Base-by-base conservation (phyloP, 2,888 invertebrate genomes). In the Coelogynopora nodosa region DNA sequence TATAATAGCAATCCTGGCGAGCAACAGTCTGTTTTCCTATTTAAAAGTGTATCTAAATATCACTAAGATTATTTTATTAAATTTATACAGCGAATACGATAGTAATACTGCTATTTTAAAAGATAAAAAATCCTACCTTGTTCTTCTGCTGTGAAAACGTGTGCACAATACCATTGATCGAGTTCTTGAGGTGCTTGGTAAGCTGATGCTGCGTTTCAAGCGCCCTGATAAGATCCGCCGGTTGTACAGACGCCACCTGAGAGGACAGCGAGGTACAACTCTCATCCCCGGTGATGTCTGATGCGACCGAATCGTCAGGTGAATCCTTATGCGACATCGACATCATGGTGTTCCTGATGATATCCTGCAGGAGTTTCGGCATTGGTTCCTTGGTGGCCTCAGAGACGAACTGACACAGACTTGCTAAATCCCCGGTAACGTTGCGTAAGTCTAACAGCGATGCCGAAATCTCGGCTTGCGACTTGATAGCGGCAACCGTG, bases 301-400 rank as follows among this genome's bases (percentile, higher is more conserved):
- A 83, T 1, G 83, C 28, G 2, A 83, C n/a, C n/a, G 83, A 83
- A 28, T 83, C 83, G n/a, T 83, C 83, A 5, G 83, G 83, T 2
- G 83, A 83, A 28, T 83, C 83, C 30, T 83, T 83, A 1, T 29
- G 83, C 18, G 83, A 13, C n/a, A 30, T 26, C n/a, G 83, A 83
- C 30, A 94, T 94, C 89, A 94, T 94, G 89, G 94, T 94, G 84
- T 94, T 94, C 89, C 94, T 93, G 89, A 94, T 90, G 86, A 94
- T 93, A 92, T 94, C 95, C 90, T 94, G 95, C 90, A 95, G 94
- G 88, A 95, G 93, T 90, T 94, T 94, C 5, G 94, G 94, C 84
- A 95, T 93, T 91, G 95, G 95, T 88, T 94, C 94, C 88, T 89
- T 88, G 23, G 89, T 88, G 23, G 29, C 31, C 27, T 86, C 81